phyloP scores from a whole-genome alignment of 2,797 vertebrate species.

The Chaunax sp. region DNA sequence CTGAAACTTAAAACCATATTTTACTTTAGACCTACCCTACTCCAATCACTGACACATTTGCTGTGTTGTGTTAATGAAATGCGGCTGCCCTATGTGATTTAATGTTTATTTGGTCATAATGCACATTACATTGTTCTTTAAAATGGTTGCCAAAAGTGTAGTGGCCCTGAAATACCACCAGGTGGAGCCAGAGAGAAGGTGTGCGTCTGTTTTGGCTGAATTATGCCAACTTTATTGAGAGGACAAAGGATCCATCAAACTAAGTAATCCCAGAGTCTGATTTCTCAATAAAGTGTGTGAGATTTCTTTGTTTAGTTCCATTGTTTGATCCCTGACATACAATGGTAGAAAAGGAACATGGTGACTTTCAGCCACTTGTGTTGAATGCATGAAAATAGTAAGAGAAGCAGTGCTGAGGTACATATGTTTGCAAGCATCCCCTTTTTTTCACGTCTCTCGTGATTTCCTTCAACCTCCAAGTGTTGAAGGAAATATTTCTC shows the following conservation, averaged over 20 bases:
- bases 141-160: neutral
- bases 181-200: slow-evolving; percentile 59
- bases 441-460: neutral
- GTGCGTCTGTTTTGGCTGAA: neutral
- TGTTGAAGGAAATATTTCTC: no score
- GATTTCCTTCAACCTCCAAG: no score
- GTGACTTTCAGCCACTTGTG: slow-evolving; percentile 6
- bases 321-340: neutral
- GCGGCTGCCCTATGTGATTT: neutral
- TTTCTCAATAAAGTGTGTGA: neutral
- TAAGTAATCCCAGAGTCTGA: neutral
- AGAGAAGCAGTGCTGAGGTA: neutral
- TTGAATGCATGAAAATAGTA: slow-evolving; percentile 13
- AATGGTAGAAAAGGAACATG: neutral
- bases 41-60: neutral
- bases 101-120: neutral
- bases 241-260: slow-evolving; percentile 7
- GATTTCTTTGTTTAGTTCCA: neutral
- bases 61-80: slow-evolving; percentile 4
- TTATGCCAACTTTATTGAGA: slow-evolving; percentile 2
- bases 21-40: neutral
- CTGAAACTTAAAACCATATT: neutral
- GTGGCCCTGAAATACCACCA: slow-evolving; percentile 39
- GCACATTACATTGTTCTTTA: neutral
- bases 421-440: slow-evolving; percentile 13